phyloP scores from a whole-genome alignment of 1,140 invertebrate species.

The Xylocopa sonorina region DNA sequence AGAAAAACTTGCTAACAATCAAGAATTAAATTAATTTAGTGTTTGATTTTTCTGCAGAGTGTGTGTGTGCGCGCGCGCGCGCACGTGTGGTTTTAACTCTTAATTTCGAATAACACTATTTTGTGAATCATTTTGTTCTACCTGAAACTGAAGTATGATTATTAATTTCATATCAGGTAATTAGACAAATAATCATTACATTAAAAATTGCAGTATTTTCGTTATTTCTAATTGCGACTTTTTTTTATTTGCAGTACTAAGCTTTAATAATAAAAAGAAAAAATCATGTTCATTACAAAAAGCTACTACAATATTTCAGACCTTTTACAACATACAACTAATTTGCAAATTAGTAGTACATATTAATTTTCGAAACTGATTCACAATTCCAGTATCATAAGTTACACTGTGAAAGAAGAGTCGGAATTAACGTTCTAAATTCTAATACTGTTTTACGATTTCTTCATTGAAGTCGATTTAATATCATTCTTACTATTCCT shows the following conservation, averaged over 20 bases:
- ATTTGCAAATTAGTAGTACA: neutral
- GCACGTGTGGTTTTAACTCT: too few relatives aligned
- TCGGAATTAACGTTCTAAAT: constrained; percentile 27
- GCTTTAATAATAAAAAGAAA: neutral
- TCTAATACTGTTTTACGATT: constrained; percentile 50
- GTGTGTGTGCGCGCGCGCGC: too few relatives aligned
- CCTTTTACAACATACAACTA: neutral
- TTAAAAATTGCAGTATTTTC: too few relatives aligned
- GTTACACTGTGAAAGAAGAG: constrained; percentile 22
- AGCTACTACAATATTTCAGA: neutral
- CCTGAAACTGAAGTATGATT: neutral
- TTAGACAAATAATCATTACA: too few relatives aligned
- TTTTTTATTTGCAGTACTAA: too few relatives aligned
- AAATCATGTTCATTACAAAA: neutral
- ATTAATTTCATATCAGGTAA: neutral
- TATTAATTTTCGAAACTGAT: neutral
- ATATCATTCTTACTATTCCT: constrained; percentile 41
- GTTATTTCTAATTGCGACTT: too few relatives aligned
- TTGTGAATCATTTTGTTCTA: neutral
- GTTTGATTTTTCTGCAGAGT: constrained; percentile 26
- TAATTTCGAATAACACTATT: constrained; percentile 5
- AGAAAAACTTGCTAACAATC: constrained; percentile 17
- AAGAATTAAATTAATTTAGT: constrained; percentile 41
- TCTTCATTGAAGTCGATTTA: constrained; percentile 36
- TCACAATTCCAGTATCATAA: neutral